A percentile compares a stretch with the other conserved stretches of the same genome.
phyloP scores from a whole-genome alignment of 2,888 invertebrate species.

The Aphidoletes aphidimyza region DNA sequence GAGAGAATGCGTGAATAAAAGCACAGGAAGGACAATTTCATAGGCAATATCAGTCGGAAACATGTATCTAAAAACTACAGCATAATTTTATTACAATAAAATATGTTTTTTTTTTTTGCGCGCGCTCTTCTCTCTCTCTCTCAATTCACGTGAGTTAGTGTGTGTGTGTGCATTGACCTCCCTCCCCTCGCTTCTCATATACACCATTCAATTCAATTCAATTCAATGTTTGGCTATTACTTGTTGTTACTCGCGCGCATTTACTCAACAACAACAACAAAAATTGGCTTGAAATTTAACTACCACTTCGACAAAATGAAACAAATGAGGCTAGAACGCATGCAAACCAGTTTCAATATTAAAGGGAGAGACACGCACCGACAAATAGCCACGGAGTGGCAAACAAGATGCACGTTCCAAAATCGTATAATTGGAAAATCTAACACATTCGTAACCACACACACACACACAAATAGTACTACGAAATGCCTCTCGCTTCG shows the following conservation, averaged over 20 bases:
- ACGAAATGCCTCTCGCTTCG: background rate
- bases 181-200: background rate
- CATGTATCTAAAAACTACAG: background rate
- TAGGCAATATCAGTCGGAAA: slow-evolving; percentile 7
- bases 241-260: background rate
- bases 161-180: background rate
- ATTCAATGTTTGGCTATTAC: background rate
- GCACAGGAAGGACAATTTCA: slow-evolving; percentile 23
- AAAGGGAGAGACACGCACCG: slow-evolving; percentile 6
- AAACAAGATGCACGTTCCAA: background rate
- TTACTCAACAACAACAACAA: background rate
- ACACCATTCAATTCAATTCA: background rate
- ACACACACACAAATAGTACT: slow-evolving; percentile 19
- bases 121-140: background rate
- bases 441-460: slow-evolving; percentile 46
- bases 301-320: background rate
- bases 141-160: background rate
- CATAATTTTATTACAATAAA: slow-evolving; percentile 36
- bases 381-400: background rate
- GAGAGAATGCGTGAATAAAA: no score
- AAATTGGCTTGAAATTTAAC: slow-evolving; percentile 1
- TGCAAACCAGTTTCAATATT: no score
- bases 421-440: slow-evolving; percentile 39
- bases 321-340: background rate
- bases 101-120: background rate